A percentile compares a stretch with the other conserved stretches of the same genome.
Conservation (phyloP, 2,888 invertebrate genomes). For the Epistrophe eligans region DNA sequence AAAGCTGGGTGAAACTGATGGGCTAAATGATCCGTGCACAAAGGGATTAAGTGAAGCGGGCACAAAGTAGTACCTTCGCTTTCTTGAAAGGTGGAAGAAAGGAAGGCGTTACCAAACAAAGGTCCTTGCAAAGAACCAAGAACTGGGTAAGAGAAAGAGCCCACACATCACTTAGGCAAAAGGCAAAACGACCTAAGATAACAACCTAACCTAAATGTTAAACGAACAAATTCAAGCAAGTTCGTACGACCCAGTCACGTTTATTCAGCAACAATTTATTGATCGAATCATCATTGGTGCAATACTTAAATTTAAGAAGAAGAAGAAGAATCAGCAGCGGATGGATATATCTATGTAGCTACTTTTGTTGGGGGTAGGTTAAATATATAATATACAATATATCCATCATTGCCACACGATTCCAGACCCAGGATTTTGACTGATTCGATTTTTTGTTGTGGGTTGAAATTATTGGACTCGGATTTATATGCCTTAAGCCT, state of each 20-base stretch:
- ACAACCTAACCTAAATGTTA: too few species aligned
- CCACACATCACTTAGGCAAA: too few species aligned
- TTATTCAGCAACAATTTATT: background rate
- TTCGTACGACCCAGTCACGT: background rate
- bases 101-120: too few species aligned
- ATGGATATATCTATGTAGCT: background rate
- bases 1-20: too few species aligned
- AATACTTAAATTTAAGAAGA: background rate
- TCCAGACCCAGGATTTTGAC: slow-evolving; percentile 14
- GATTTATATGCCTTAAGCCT: slow-evolving; percentile 1
- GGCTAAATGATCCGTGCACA: too few species aligned
- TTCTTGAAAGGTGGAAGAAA: too few species aligned
- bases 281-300: background rate
- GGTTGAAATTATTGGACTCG: slow-evolving; percentile 34
- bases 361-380: background rate
- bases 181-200: too few species aligned
- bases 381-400: background rate
- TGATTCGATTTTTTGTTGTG: slow-evolving; percentile 31
- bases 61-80: too few species aligned
- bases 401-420: slow-evolving; percentile 23
- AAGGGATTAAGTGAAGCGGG: too few species aligned
- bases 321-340: background rate
- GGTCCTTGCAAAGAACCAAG: too few species aligned
- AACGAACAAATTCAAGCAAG: background rate
- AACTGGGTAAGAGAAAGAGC: too few species aligned